Base-by-base conservation (phyloP, 2,888 invertebrate species). In the Atethmia centrago region DNA sequence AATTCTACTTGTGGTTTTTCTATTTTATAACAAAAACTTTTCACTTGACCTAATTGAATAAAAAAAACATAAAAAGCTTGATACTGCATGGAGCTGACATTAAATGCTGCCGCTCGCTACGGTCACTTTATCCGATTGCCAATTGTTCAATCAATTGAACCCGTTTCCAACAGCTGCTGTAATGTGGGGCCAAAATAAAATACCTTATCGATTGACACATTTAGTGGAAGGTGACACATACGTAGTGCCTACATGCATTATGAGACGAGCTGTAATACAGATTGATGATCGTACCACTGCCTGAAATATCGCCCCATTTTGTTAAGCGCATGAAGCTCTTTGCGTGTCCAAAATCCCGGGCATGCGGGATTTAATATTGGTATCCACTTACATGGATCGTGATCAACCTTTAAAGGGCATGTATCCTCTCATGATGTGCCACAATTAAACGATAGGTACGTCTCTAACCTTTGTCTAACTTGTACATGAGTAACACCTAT, bases 241-340 rank as follows among this genome's bases (percentile, higher is more conserved):
- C 74, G 58, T 69, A 71, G 70, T 77, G 75, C 75, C 84, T 78
- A 67, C 77, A 70, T 79, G 71, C 77, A 86, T 84, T 79, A 82
- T 82, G 61, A 77, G 77, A 72, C 53, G 71, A 77, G 65, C 58
- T 68, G 71, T 86, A 86, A 85, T 80, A 82, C 79, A 84, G 79
- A 86, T 86, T 86, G 83, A 86, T 85, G 85, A 74, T 67, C 49
- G 49, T 31, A 64, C 67, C 55, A 71, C 51, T 67, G 55, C 25
- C 53, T 84, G 68, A 87, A 79, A 87, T 85, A 87, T 85, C 55
- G 71, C 64, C 36, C 64, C 69, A 79, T 71, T 85, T 79, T 74
- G 66, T 72, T 25, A 76, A 70, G 25, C 70, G 58, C 56, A 68
- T 66, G 36, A 71, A 71, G n/a, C 62, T 65, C 59, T 61, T 67